Evolutionary conservation across 2,797 vertebrate species (phyloP), one percentile per base, ranked within the genome.

Genomic region (Phataginus tetradactyla): DNA sequence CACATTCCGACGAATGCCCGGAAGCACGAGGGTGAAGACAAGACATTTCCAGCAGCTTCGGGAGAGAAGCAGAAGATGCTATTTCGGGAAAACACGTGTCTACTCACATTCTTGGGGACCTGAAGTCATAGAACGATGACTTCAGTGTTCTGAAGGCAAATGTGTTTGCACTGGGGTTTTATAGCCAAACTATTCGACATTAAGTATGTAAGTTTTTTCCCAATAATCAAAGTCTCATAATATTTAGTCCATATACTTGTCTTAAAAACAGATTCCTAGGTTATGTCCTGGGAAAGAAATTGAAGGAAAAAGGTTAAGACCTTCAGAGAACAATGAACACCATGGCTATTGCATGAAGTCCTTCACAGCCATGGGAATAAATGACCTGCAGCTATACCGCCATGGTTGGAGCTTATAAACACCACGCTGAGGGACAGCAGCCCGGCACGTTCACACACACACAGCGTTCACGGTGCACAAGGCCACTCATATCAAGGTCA

Each of bases 341-440:
- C 15, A 9, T 18, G 13, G 55, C 25, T 37, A 61, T 39, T 53
- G 9, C 4, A 4, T 1, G 1, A 25, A 14, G 21, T 11, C 4
- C 32, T 34, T 17, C 0, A 51, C 8, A 0, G 23, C 64, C 45
- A 18, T 8, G 21, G 18, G 9, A 45, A 14, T 3, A 15, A 11
- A 10, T 0, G 4, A 3, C 1, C 10, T 42, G 10, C 7, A 29
- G 29, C 21, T 45, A 10, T 13, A 25, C 5, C 27, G 2, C 21
- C 37, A 4, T 1, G 75, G 17, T 34, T 0, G 7, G 2, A 27
- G 12, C 51, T 68, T 5, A 18, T 9, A 5, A 55, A 12, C 20
- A 14, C 42, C 49, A 1, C 3, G 10, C 15, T 1, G 51, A 14
- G 6, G 17, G 34, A 7, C 68, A 27, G 37, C 2, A 2, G 5